Evolutionary conservation across 2,113 vertebrate species (phyloP).

Genomic region (Scolopax mira): DNA sequence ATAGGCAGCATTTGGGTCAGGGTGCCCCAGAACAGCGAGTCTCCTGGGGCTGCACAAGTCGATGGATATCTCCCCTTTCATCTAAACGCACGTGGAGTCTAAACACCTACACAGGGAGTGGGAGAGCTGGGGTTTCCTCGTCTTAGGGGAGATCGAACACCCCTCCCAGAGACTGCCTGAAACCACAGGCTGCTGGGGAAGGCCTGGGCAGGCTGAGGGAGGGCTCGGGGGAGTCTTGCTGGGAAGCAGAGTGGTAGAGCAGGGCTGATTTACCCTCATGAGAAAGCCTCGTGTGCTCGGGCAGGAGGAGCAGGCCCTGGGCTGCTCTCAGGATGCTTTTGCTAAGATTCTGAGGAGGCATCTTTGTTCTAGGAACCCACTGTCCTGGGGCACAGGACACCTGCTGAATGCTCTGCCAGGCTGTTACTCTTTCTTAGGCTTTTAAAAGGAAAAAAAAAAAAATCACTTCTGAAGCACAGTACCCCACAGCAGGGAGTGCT

Average conservation of each 20-base stretch:
- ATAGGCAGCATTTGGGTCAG: not conserved
- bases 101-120: not conserved
- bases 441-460: not conserved
- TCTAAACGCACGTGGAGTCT: not conserved
- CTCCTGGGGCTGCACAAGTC: not conserved
- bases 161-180: not conserved
- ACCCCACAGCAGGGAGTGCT: not conserved
- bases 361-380: not conserved
- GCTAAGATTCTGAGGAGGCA: not conserved
- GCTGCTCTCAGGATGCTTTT: not conserved
- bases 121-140: not conserved
- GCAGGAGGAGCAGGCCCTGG: not conserved
- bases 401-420: fast-evolving
- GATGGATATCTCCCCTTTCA: not conserved
- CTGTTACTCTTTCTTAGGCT: not conserved
- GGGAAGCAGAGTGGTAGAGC: not conserved
- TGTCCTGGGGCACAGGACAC: not conserved
- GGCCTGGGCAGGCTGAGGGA: not conserved
- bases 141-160: fast-evolving
- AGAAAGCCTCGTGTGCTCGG: fast-evolving
- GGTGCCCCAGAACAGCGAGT: not conserved
- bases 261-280: not conserved
- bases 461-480: not conserved
- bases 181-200: not conserved
- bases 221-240: not conserved